These are phyloP conservation scores for Idaea dimidiata DNA, from an alignment of 2,888 invertebrate species.

Conservation along the genomic window DNA sequence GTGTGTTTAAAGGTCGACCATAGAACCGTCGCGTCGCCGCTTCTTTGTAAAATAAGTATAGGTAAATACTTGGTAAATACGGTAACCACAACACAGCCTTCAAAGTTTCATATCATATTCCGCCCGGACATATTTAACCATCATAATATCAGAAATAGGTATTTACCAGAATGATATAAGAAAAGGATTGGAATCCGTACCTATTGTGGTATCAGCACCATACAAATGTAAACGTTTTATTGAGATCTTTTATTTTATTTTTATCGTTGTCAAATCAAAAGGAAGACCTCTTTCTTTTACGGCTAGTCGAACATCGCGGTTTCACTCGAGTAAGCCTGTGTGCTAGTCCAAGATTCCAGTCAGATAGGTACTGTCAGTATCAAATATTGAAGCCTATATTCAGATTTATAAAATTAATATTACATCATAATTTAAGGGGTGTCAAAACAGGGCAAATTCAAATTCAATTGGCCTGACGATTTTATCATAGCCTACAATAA, in stretches of 20 bases:
- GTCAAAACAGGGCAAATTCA: no score
- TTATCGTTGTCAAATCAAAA: not conserved
- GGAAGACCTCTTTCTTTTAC: not conserved
- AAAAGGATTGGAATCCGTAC: not conserved
- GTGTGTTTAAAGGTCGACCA: not conserved
- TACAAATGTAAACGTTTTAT: not conserved
- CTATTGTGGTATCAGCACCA: not conserved
- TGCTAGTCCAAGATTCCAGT: no score
- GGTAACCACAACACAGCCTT: conserved; percentile 27
- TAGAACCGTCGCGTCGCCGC: not conserved
- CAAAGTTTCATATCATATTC: conserved; percentile 5
- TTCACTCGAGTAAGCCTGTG: no score
- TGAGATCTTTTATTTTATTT: not conserved
- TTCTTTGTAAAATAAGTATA: not conserved
- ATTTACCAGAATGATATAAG: not conserved
- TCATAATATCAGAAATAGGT: not conserved
- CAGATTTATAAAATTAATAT: no score
- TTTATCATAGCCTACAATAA: no score
- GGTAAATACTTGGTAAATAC: conserved; percentile 22
- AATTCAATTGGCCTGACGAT: no score
- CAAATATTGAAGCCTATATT: no score
- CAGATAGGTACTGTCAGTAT: no score
- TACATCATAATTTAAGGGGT: no score
- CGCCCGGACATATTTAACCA: not conserved
- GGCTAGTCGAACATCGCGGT: no score